Base-by-base conservation (phyloP, 2,113 vertebrate genomes). In the Brienomyrus brachyistius region DNA sequence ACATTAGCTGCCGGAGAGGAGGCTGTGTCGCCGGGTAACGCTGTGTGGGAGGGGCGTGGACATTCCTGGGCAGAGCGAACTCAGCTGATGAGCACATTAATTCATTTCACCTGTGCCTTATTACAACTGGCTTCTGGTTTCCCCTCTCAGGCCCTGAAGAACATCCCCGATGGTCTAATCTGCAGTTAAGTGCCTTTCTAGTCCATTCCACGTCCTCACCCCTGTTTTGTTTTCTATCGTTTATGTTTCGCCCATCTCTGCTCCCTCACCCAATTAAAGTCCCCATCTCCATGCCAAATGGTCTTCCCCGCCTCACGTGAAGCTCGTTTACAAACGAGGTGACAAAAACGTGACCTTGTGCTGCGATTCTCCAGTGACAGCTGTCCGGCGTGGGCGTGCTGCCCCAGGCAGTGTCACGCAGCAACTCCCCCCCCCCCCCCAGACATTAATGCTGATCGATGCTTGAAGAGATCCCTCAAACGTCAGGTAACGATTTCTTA, bases 401-500 rank as follows among this genome's bases (percentile, higher is more conserved):
- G 15, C 70, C 15, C n/a, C 70, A 31, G 10, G 66, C 66, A 19
- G 11, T 7, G 7, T 35, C 70, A 35, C 70, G 15, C 31, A 35
- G 70, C 31, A 17, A 2, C 31, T 23, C 23, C 10, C 15, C 35
- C 11, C 1, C 35, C 8, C 11, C 66, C 0, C 66, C 62, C 4
- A 15, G 74, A 35, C 74, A 43, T 17, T 77, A 31, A 70, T 70
- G n/a, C n/a, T 31, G 62, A 70, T 70, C 27, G 62, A 27, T 31
- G 62, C n/a, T n/a, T 70, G 62, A 70, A 31, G 27, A 70, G n/a
- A 4, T 77, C 31, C 15, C 35, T 40, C 35, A 43, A 40, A 43
- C 31, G 35, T 77, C 51, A 8, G 3, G 77, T 91, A 52, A 88
- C 89, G 82, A 87, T 92, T 92, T 91, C 82, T 48, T 74, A 66